A percentile compares a stretch with the other conserved stretches of the same genome.
Conservation (phyloP, 1,140 invertebrate species). For the Heliconius congener region DNA sequence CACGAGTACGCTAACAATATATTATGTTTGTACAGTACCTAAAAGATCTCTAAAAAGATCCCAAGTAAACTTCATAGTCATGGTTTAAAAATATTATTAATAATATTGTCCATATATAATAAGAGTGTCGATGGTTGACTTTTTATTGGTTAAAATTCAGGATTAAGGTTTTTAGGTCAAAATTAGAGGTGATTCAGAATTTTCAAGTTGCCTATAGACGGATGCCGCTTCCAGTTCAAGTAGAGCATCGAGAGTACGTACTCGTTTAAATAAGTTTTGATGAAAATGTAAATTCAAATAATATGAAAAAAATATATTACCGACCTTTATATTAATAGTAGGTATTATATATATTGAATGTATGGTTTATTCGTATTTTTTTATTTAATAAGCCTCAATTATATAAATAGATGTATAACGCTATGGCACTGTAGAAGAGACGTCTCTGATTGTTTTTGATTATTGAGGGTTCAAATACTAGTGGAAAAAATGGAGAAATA, state of each 20-base stretch:
- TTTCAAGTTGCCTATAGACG: conserved; percentile 10
- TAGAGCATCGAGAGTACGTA: conserved; percentile 5
- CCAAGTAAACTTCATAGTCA: background rate
- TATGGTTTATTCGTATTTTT: background rate
- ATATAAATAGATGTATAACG: background rate
- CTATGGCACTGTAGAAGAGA: too few species aligned
- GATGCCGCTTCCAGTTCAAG: conserved; percentile 17
- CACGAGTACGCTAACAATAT: too few species aligned
- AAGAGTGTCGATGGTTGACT: background rate
- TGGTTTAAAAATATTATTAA: background rate
- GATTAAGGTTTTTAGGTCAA: conserved; percentile 8
- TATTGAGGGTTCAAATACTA: too few species aligned
- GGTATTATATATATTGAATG: background rate
- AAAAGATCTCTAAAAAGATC: too few species aligned
- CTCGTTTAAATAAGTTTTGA: background rate
- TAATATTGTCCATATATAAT: background rate
- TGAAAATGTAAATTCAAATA: conserved; percentile 4
- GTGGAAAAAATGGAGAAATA: too few species aligned
- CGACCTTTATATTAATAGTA: background rate
- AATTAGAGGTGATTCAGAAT: conserved; percentile 15
- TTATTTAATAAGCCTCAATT: background rate
- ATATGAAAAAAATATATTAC: background rate
- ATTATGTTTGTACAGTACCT: too few species aligned
- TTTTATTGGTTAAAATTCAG: background rate
- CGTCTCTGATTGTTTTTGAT: too few species aligned